Evolutionary conservation across 2,797 vertebrate species (phyloP).

Genomic region (Limnodromus scolopaceus): DNA sequence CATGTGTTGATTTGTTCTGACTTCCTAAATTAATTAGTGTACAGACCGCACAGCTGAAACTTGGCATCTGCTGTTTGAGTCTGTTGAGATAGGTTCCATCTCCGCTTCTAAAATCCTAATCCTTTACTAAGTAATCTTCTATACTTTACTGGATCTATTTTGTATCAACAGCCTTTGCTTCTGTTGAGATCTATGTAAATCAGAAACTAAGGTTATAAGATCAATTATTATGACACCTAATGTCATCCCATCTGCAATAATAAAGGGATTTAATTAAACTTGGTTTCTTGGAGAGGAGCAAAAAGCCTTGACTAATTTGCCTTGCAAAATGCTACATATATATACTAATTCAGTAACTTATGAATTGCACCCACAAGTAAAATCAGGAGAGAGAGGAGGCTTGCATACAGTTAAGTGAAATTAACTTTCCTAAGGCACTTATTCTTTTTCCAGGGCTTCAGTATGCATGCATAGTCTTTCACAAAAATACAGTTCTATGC

Average conservation of each 20-base stretch:
- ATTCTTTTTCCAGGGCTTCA: not conserved
- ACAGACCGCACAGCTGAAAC: slow-evolving; percentile 28
- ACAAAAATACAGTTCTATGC: not conserved
- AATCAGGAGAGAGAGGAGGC: not conserved
- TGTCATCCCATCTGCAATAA: not conserved
- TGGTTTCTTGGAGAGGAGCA: not conserved
- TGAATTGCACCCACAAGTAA: not conserved
- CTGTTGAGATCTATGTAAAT: slow-evolving; percentile 6
- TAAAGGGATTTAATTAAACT: not conserved
- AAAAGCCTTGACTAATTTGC: not conserved
- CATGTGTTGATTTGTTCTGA: not conserved
- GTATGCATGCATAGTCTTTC: not conserved
- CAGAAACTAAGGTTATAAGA: not conserved
- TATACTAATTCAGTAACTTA: not conserved
- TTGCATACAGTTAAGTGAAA: not conserved
- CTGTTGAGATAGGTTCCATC: slow-evolving; percentile 9
- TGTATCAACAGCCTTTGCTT: not conserved
- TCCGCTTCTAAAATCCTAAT: too few relatives aligned
- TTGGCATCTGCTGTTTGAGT: slow-evolving; percentile 54
- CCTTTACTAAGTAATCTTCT: slow-evolving; percentile 47
- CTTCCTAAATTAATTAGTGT: slow-evolving; percentile 15
- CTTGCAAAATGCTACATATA: not conserved
- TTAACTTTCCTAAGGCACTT: not conserved
- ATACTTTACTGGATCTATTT: slow-evolving; percentile 10
- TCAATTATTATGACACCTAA: not conserved